These are phyloP conservation scores for Onychomys arenicola DNA, from an alignment of 2,797 vertebrate genomes.

Conservation along the genomic window DNA sequence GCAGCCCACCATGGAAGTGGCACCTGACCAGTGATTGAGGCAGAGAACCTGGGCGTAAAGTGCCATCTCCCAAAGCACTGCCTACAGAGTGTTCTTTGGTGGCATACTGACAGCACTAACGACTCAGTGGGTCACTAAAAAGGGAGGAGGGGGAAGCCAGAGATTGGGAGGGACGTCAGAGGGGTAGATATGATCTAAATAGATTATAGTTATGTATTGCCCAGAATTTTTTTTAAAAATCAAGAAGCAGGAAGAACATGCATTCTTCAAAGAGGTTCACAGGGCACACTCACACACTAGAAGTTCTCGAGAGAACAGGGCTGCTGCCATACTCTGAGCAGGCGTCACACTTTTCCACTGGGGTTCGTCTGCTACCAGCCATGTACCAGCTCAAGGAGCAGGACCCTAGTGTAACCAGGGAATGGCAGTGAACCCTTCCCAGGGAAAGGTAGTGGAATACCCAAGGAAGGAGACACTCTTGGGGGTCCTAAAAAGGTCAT, in stretches of 20 bases:
- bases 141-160: neutral
- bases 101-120: neutral
- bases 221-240: neutral
- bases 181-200: neutral
- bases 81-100: neutral
- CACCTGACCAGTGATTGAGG: neutral
- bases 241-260: neutral
- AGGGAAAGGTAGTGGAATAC: neutral
- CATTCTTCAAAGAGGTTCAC: neutral
- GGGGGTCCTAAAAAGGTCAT: neutral
- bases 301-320: neutral
- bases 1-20: neutral
- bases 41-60: neutral
- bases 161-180: neutral
- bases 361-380: neutral
- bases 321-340: neutral
- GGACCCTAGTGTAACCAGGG: neutral
- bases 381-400: neutral
- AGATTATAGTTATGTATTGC: neutral
- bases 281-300: neutral
- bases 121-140: neutral
- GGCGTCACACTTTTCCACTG: neutral
- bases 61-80: neutral
- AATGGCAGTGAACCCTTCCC: neutral
- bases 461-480: neutral